Percentiles rank a stretch among this genome's conserved stretches.
phyloP scores from a whole-genome alignment of 2,113 vertebrate species.

The Craseonycteris thonglongyai region DNA sequence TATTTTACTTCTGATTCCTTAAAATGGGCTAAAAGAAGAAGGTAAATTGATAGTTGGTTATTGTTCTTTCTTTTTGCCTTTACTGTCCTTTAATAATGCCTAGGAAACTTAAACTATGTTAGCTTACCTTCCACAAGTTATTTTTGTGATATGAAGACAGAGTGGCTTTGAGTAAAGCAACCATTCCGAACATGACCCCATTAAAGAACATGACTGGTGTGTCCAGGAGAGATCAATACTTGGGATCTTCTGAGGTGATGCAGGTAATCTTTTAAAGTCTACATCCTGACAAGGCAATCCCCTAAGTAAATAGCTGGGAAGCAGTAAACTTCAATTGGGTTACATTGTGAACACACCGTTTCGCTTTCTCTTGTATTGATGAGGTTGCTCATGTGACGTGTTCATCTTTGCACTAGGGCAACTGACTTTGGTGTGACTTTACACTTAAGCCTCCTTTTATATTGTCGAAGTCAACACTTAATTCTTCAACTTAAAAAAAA shows the following conservation, averaged over 20 bases:
- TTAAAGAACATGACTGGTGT: neutral
- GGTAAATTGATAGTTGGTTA: neutral
- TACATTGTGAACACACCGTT: neutral
- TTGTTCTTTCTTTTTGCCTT: neutral
- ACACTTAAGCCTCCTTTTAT: neutral
- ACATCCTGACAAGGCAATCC: neutral
- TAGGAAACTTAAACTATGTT: neutral
- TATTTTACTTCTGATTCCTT: neutral
- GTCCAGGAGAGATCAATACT: neutral
- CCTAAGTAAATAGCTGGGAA: neutral
- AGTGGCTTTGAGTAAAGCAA: neutral
- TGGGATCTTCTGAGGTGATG: neutral
- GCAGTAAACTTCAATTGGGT: neutral
- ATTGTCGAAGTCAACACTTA: neutral
- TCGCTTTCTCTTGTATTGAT: neutral
- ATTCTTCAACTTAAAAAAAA: neutral
- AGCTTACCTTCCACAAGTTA: neutral
- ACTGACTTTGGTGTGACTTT: neutral
- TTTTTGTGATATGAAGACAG: neutral
- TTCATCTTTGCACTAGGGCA: neutral
- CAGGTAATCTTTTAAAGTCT: constrained; percentile 25
- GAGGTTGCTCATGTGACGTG: neutral
- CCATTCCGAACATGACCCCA: neutral
- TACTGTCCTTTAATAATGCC: neutral
- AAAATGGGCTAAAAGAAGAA: neutral